Conservation (phyloP, 1,140 invertebrate genomes). For the Wiebesia pumilae region DNA sequence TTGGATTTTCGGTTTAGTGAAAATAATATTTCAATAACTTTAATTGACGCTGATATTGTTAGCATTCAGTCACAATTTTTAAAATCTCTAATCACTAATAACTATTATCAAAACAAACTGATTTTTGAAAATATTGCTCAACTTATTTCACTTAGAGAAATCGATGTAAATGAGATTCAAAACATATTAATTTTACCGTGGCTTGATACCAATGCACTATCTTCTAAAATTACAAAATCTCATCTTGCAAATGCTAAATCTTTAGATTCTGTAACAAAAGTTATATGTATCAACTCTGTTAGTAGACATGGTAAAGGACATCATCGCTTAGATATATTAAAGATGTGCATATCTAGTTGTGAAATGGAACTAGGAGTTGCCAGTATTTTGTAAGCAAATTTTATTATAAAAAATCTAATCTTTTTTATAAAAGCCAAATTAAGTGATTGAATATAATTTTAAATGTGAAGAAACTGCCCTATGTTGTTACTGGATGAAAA, state of each 20-base stretch:
- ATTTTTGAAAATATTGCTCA: slow-evolving; percentile 63
- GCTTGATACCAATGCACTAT: slow-evolving; percentile 51
- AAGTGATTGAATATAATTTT: background rate
- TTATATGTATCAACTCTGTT: slow-evolving; percentile 63
- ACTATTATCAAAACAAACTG: slow-evolving; percentile 42
- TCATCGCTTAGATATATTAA: slow-evolving; percentile 60
- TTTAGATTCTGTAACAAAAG: slow-evolving; percentile 59
- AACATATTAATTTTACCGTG: slow-evolving; percentile 62
- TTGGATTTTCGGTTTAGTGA: slow-evolving; percentile 60
- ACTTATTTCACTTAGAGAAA: slow-evolving; percentile 62
- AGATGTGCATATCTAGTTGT: slow-evolving; percentile 54
- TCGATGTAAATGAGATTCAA: slow-evolving; percentile 60
- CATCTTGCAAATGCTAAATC: slow-evolving; percentile 57
- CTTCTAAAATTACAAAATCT: slow-evolving; percentile 54
- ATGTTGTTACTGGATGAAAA: slow-evolving; percentile 57
- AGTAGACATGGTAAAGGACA: slow-evolving; percentile 58
- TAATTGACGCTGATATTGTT: slow-evolving; percentile 59
- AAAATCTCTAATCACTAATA: slow-evolving; percentile 41
- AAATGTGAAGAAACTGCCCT: slow-evolving; percentile 58
- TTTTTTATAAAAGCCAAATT: background rate
- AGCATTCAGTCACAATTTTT: slow-evolving; percentile 35
- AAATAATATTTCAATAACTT: slow-evolving; percentile 52
- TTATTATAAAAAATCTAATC: slow-evolving; percentile 31
- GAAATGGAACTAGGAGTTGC: slow-evolving; percentile 60
- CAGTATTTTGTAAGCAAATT: slow-evolving; percentile 62